Percentiles rank a stretch among this genome's conserved stretches.
Conservation (phyloP, 2,888 invertebrate genomes). For the Caenorhabditis zanzibari region DNA sequence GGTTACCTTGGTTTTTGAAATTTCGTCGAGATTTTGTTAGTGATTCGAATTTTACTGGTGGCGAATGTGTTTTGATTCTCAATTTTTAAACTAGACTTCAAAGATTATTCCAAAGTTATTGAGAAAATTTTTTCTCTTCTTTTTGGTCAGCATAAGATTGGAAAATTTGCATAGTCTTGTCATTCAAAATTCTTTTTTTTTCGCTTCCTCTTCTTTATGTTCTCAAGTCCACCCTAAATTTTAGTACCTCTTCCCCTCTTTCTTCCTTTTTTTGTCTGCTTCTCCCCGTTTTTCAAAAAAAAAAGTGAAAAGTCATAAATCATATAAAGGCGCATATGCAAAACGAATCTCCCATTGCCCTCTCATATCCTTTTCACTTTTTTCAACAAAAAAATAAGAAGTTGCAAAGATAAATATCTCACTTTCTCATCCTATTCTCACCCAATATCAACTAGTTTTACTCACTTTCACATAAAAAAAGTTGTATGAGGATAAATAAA, state of each 20-base stretch:
- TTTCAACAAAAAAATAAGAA: slow-evolving; percentile 15
- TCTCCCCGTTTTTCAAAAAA: background rate
- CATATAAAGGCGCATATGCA: slow-evolving; percentile 47
- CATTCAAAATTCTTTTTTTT: too few relatives aligned
- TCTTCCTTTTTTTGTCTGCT: background rate
- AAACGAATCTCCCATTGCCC: slow-evolving; percentile 22
- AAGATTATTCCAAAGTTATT: too few relatives aligned
- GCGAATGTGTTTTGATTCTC: background rate
- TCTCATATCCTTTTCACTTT: slow-evolving; percentile 18
- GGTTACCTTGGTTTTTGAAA: background rate
- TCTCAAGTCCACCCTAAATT: background rate
- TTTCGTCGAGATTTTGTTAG: background rate
- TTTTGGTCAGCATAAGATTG: too few relatives aligned
- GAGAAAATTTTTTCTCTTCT: too few relatives aligned
- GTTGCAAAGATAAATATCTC: slow-evolving; percentile 52
- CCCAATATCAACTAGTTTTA: slow-evolving; percentile 33
- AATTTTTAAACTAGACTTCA: too few relatives aligned
- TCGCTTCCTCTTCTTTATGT: too few relatives aligned
- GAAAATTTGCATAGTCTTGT: too few relatives aligned
- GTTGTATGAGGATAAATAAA: slow-evolving; percentile 25
- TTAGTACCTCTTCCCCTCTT: background rate
- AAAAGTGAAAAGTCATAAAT: slow-evolving; percentile 42
- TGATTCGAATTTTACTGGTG: background rate
- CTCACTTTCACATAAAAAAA: slow-evolving; percentile 6
- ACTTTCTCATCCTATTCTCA: slow-evolving; percentile 15